phyloP scores from a whole-genome alignment of 2,888 invertebrate species.

The Drosophila eohydei region DNA sequence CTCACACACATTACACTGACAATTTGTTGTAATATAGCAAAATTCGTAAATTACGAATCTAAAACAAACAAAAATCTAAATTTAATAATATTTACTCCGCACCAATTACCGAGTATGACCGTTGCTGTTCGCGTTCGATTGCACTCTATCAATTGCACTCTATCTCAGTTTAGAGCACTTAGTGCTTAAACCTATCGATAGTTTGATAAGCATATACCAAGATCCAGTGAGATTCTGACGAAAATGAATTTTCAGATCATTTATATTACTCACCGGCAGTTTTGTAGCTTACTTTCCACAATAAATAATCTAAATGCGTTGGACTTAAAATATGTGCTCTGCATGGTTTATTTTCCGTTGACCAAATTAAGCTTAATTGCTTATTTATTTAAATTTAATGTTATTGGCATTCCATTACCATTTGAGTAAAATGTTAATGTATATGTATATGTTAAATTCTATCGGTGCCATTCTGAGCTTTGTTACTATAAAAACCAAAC shows the following conservation, averaged over 20 bases:
- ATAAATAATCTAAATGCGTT: not conserved
- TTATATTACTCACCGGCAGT: not conserved
- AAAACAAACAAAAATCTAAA: conserved; percentile 20
- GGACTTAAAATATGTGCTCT: not conserved
- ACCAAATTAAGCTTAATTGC: not conserved
- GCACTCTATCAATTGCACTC: conserved; percentile 46
- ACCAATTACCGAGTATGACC: conserved; percentile 35
- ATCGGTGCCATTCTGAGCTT: no score
- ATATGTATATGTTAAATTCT: no score
- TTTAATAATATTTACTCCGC: conserved; percentile 28
- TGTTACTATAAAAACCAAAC: no score
- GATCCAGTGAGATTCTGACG: not conserved
- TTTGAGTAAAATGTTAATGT: no score
- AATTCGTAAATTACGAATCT: conserved; percentile 27
- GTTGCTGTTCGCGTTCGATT: conserved; percentile 59
- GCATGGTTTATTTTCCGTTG: not conserved
- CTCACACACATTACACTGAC: conserved; percentile 19
- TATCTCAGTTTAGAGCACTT: conserved; percentile 11
- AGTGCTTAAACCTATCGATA: conserved; percentile 43
- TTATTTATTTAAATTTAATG: conserved; percentile 1
- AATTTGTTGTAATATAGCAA: conserved; percentile 12
- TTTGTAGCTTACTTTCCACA: no score
- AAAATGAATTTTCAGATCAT: not conserved
- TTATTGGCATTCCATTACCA: not conserved
- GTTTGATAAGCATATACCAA: conserved; percentile 11